phyloP scores from a whole-genome alignment of 2,888 invertebrate species.

The Sminthurinus aureus region DNA sequence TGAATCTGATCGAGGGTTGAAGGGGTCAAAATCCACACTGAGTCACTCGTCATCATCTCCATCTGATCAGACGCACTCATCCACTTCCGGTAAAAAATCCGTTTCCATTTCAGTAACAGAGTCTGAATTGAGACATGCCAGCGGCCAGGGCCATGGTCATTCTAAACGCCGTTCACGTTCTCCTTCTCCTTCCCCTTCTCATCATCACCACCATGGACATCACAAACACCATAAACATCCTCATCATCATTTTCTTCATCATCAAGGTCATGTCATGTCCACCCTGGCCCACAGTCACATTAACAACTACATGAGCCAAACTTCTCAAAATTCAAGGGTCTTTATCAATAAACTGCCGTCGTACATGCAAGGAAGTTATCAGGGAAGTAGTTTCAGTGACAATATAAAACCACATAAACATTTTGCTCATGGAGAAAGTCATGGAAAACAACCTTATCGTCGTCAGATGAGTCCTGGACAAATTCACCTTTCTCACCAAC shows the following conservation, averaged over 20 bases:
- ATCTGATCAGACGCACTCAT: background rate
- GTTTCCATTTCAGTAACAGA: background rate
- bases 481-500: background rate
- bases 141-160: background rate
- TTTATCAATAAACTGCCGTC: too few species aligned
- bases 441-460: background rate
- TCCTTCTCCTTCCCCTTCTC: background rate
- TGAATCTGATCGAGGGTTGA: background rate
- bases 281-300: too few species aligned
- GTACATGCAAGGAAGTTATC: too few species aligned
- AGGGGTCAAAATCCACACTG: background rate
- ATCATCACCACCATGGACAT: background rate
- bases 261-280: background rate
- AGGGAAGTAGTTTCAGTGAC: background rate
- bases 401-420: background rate
- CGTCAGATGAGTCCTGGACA: background rate
- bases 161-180: background rate
- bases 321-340: too few species aligned
- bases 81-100: background rate
- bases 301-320: too few species aligned
- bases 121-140: too few species aligned
- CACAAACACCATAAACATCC: background rate
- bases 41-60: background rate
- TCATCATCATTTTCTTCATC: background rate
- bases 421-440: too few species aligned